These are phyloP conservation scores for Acrobasis repandana DNA, from an alignment of 2,888 invertebrate genomes.

Conservation along the genomic window DNA sequence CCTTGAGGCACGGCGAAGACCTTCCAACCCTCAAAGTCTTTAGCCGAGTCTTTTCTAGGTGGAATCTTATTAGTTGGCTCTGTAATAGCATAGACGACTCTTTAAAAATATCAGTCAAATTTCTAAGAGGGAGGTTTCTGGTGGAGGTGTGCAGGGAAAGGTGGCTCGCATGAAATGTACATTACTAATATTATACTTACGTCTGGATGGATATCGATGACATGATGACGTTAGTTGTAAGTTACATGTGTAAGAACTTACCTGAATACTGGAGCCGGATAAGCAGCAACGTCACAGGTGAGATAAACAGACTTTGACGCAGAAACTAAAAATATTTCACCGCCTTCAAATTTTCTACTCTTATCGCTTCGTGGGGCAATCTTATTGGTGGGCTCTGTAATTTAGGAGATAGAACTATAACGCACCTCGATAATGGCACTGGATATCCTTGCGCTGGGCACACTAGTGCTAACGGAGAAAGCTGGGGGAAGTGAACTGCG, in stretches of 20 bases:
- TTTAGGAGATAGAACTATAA: conserved; percentile 52
- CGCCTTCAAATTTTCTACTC: conserved; percentile 64
- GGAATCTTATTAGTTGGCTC: conserved; percentile 85
- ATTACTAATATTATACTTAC: not conserved
- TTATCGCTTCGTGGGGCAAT: conserved; percentile 83
- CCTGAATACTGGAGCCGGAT: conserved; percentile 79
- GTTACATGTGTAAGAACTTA: conserved; percentile 44
- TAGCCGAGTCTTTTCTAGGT: conserved; percentile 82
- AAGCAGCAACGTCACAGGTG: conserved; percentile 80
- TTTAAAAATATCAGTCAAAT: conserved; percentile 8
- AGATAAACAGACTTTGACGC: conserved; percentile 64
- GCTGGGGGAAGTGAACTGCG: conserved; percentile 62
- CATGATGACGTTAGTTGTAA: not conserved
- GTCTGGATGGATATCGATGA: not conserved
- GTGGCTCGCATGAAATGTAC: not conserved
- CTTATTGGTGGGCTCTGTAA: conserved; percentile 87
- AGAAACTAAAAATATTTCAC: conserved; percentile 70
- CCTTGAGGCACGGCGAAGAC: conserved; percentile 79
- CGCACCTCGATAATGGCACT: conserved; percentile 86
- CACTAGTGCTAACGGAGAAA: conserved; percentile 66
- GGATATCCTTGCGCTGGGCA: conserved; percentile 84
- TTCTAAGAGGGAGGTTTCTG: not conserved
- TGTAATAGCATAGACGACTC: conserved; percentile 43
- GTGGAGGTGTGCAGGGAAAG: not conserved
- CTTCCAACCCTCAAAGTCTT: conserved; percentile 85